These are phyloP conservation scores for Perizoma flavofasciatum DNA, from an alignment of 2,888 invertebrate genomes.

Conservation along the genomic window DNA sequence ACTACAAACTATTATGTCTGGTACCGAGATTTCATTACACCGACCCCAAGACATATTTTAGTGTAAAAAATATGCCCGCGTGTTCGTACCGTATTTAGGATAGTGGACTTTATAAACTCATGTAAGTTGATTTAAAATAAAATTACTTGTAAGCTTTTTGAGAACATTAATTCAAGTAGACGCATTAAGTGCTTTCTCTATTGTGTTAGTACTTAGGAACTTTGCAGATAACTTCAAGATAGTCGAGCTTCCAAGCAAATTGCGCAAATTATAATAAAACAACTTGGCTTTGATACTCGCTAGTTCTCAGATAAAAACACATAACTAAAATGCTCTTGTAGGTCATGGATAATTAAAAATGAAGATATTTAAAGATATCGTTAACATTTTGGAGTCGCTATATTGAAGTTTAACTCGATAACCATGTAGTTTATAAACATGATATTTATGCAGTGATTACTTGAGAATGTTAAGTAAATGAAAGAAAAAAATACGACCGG, in stretches of 20 bases:
- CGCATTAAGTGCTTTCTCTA: conserved; percentile 36
- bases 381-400: too few relatives aligned
- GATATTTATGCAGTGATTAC: too few relatives aligned
- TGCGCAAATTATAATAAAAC: conserved; percentile 26
- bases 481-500: too few relatives aligned
- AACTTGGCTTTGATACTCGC: conserved; percentile 9
- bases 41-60: too few relatives aligned
- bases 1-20: too few relatives aligned
- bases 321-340: conserved; percentile 2
- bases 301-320: conserved; percentile 9
- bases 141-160: conserved; percentile 22
- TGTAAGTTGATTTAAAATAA: background rate
- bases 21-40: too few relatives aligned
- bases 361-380: background rate
- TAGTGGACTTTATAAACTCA: too few relatives aligned
- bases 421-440: too few relatives aligned
- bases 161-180: conserved; percentile 35
- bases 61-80: too few relatives aligned
- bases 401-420: too few relatives aligned
- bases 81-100: too few relatives aligned
- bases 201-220: conserved; percentile 34
- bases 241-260: conserved; percentile 32
- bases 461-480: too few relatives aligned
- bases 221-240: conserved; percentile 32
- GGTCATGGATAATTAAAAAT: background rate